Evolutionary conservation across 2,113 vertebrate genomes (phyloP), one percentile per base, ranked within the genome.

Genomic region (Ceyx melanurus): DNA sequence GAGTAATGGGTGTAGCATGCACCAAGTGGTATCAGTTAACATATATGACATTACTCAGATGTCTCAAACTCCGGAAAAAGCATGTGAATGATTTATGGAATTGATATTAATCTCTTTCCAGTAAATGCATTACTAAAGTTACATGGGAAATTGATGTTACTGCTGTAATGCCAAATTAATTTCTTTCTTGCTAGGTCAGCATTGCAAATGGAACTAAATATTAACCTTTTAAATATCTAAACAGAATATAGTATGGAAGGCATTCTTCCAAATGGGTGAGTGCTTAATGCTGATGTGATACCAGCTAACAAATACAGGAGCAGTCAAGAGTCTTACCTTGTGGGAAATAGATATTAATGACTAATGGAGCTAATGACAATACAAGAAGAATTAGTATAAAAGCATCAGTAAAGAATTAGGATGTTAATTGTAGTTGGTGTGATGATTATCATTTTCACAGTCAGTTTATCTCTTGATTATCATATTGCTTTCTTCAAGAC

Each of bases 71-170:
- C 98, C 96, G 97, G 98, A 98, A 98, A 94, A 98, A 98, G 98
- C 98, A 97, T 95, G 97, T 98, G 98, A 98, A 98, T 99, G 98
- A 99, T 99, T 99, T 98, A 99, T 99, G 98, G 98, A 98, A 99
- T 98, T 98, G 98, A 98, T 99, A 99, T 98, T 98, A 98, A 99
- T 99, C 98, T 99, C 98, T 98, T 98, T 98, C 98, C 98, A 98
- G 98, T 98, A 99, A 99, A 98, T 98, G 98, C 98, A 98, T 98
- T 98, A 98, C 98, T 97, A 98, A 97, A 98, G 98, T 98, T 99
- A 98, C 98, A 98, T 95, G 96, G 97, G 97, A 98, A 98, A 98
- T 98, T 98, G 97, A 98, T 98, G 97, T 98, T 98, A 97, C 97
- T 97, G 94, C 95, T 97, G 97, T 98, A 98, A 98, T 98, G 98